Evolutionary conservation across 1,140 invertebrate genomes (phyloP), one percentile per base, ranked within the genome.

Genomic region (Phthorimaea operculella): DNA sequence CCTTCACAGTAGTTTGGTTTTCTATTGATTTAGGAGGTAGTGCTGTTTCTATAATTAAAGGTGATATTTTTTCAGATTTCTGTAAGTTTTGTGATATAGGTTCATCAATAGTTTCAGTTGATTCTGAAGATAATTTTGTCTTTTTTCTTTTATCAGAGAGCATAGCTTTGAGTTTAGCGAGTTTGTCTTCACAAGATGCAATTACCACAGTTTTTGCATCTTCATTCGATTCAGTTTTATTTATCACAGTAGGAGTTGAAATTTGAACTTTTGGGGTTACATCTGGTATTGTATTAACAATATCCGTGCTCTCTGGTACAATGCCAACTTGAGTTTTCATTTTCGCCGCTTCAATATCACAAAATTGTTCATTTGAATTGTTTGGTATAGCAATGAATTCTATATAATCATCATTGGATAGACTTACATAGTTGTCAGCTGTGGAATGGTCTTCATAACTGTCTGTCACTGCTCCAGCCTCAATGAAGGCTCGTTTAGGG

Each of bases 111-210:
- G 36, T 5, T 5, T 10, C 36, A n/a, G n/a, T 9, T 9, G 36
- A 39, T 3, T 39, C 36, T 39, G n/a, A 12, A 39, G n/a, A 10
- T 12, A 39, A 1, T 39, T 1, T 39, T 10, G 36, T 10, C 18
- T 60, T 64, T 33, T 60, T 59, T 48, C 54, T 14, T 57, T 66
- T 70, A 17, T 66, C 36, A 54, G 72, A 60, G 14, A 83, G 52
- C 11, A 81, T 58, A 0, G 67, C 64, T 62, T 79, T 79, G n/a
- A 81, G 50, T 59, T 70, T 72, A 17, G 53, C 65, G 14, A 83
- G 50, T 66, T 83, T 83, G 42, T 78, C 76, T 51, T 83, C 77
- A 66, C 79, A 83, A 1, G 76, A 67, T n/a, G 62, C 48, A 6
- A 79, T 64, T 51, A 76, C 49, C 51, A 76, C 52, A 36, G 57